Evolutionary conservation across 2,797 vertebrate genomes (phyloP), one percentile per base, ranked within the genome.

Genomic region (Thripadectes ignobilis): DNA sequence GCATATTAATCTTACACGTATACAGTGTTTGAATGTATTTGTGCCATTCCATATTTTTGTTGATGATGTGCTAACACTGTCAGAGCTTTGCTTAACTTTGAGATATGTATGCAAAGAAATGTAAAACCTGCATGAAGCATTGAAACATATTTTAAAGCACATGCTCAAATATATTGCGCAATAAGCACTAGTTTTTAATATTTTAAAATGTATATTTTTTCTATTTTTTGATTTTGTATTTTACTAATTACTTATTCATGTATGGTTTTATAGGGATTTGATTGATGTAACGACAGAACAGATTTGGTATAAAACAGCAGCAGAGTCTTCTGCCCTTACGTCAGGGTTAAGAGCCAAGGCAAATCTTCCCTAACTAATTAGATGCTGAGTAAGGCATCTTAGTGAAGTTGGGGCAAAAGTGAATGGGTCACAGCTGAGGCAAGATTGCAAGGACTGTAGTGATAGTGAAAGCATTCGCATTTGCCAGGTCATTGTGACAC

Each of bases 401-500:
- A 87, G 91, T 96, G 97, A 97, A 98, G 97, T 98, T 98, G 96
- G 97, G 97, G 97, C 97, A 98, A 97, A 98, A 96, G 97, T 96
- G 97, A 98, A 96, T 97, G 98, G 98, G 97, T 97, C 97, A 97
- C 95, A 97, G 97, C 96, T 97, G 97, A 97, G 96, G 93, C 97
- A 97, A 96, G 95, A 96, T 96, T 98, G 97, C 97, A 96, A 96
- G 95, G 97, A 97, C 96, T 97, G 77, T 91, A 93, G 96, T 95
- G 97, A 97, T 97, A 98, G 97, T 97, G 98, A 97, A 98, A 98
- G 97, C 97, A 96, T 97, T 95, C 41, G 6, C 93, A 89, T 97
- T 96, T 97, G 96, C 97, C 96, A 97, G 98, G 98, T 98, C 98
- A 89, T 97, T 97, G 97, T 98, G 98, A 98, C 98, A 98, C 96